Evolutionary conservation across 1,140 invertebrate genomes (phyloP).

Genomic region (Hycleus cichorii): DNA sequence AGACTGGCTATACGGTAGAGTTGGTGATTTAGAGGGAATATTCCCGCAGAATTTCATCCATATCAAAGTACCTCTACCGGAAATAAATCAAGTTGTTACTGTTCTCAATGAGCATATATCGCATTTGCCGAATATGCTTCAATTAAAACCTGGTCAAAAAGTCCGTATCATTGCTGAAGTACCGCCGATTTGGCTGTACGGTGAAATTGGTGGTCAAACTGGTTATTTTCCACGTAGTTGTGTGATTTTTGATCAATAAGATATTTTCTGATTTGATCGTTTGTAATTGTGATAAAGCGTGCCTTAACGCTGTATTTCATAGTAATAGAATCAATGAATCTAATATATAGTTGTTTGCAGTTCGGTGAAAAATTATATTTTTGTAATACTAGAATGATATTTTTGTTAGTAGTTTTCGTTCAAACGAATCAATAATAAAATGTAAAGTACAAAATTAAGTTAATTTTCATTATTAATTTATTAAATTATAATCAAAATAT

Average conservation of each 20-base stretch:
- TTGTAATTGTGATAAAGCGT: too few species aligned
- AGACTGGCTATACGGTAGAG: constrained; percentile 70
- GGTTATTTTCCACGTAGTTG: constrained; percentile 80
- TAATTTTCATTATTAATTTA: too few species aligned
- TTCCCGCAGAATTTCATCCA: constrained; percentile 76
- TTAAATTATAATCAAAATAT: too few species aligned
- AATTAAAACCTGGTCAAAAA: constrained; percentile 55
- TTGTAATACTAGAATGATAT: too few species aligned
- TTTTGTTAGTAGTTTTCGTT: too few species aligned
- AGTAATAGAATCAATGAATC: too few species aligned
- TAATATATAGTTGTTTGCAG: too few species aligned
- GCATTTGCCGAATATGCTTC: constrained; percentile 43
- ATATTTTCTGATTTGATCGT: too few species aligned
- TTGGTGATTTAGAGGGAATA: constrained; percentile 60
- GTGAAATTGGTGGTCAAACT: constrained; percentile 52
- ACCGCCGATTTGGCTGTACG: constrained; percentile 75
- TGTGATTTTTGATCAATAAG: constrained; percentile 45
- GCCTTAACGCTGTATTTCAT: too few species aligned
- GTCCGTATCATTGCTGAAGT: constrained; percentile 64
- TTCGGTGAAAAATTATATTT: too few species aligned
- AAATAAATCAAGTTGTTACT: constrained; percentile 36
- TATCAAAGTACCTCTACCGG: constrained; percentile 61
- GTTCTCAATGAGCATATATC: constrained; percentile 47
- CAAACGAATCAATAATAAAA: too few species aligned
- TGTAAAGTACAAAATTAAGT: too few species aligned